A percentile compares a stretch with the other conserved stretches of the same genome.
phyloP scores from a whole-genome alignment of 1,140 invertebrate species.

The Arctopsyche grandis region DNA sequence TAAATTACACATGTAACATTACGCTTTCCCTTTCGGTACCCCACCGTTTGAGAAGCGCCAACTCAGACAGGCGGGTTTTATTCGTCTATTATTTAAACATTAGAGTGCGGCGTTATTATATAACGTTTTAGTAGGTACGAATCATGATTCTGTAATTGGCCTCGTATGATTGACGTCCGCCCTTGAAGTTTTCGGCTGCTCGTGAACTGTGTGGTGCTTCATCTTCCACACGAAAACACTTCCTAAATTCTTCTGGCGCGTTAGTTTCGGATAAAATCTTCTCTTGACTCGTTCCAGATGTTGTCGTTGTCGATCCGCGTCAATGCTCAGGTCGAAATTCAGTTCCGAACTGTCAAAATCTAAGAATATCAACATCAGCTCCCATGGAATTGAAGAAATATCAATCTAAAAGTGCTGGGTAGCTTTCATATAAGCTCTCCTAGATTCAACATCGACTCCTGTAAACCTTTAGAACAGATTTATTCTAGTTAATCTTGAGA shows the following conservation, averaged over 20 bases:
- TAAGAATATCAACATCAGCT: too few species aligned
- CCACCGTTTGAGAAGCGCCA: constrained; percentile 2
- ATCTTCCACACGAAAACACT: constrained; percentile 9
- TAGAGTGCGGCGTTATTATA: constrained; percentile 44
- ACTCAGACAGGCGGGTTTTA: constrained; percentile 20
- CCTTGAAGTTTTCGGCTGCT: constrained; percentile 39
- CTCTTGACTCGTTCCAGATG: too few species aligned
- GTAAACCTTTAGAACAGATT: too few species aligned
- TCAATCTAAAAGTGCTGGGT: too few species aligned
- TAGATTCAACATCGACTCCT: too few species aligned
- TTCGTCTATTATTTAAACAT: constrained; percentile 46
- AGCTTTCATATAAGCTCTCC: too few species aligned
- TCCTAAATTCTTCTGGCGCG: constrained; percentile 5
- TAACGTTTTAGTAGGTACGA: constrained; percentile 45
- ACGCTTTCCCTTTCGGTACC: neutral
- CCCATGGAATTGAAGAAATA: too few species aligned
- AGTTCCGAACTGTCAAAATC: too few species aligned
- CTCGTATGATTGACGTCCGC: constrained; percentile 42
- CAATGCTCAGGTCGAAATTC: too few species aligned
- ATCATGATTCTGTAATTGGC: constrained; percentile 45
- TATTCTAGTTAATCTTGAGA: too few species aligned
- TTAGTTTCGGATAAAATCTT: neutral
- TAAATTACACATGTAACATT: neutral
- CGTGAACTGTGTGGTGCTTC: constrained; percentile 6
- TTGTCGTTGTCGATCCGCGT: too few species aligned